Evolutionary conservation across 2,113 vertebrate genomes (phyloP).

Genomic region (Pteruthius melanotis): DNA sequence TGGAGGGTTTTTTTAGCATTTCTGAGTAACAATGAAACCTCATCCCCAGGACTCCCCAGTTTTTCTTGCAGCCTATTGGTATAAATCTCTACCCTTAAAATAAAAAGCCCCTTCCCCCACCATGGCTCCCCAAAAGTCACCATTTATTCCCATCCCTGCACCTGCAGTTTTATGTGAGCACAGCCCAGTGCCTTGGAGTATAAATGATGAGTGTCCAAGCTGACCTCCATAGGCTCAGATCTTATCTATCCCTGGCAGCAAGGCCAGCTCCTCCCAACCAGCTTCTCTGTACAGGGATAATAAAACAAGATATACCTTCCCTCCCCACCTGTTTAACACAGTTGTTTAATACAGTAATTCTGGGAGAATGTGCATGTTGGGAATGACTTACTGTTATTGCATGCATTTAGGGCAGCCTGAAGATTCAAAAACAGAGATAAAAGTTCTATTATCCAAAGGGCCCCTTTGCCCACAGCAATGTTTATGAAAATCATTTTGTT

Average conservation of each 20-base stretch:
- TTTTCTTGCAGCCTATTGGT: not conserved
- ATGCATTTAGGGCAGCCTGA: slow-evolving; percentile 59
- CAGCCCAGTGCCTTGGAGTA: not conserved
- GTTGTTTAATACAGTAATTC: slow-evolving; percentile 72
- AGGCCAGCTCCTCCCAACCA: not conserved
- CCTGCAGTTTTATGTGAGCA: not conserved
- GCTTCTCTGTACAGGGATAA: not conserved
- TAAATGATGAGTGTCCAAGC: not conserved
- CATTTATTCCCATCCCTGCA: not conserved
- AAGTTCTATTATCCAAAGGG: slow-evolving; percentile 68
- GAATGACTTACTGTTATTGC: slow-evolving; percentile 57
- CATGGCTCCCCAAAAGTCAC: not conserved
- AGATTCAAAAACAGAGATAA: slow-evolving; percentile 72
- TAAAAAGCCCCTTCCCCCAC: not conserved
- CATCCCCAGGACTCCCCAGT: not conserved
- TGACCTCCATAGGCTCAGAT: not conserved
- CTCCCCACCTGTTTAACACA: slow-evolving; percentile 22
- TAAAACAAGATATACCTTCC: slow-evolving; percentile 27
- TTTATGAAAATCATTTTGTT: slow-evolving; percentile 71
- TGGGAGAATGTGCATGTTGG: slow-evolving; percentile 57
- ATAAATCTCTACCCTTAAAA: not conserved
- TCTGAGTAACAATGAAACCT: not conserved
- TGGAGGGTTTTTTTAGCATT: not conserved
- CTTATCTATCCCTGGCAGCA: not conserved
- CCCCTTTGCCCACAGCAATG: slow-evolving; percentile 39